phyloP scores from a whole-genome alignment of 2,797 vertebrate species.

The Tapirus indicus region DNA sequence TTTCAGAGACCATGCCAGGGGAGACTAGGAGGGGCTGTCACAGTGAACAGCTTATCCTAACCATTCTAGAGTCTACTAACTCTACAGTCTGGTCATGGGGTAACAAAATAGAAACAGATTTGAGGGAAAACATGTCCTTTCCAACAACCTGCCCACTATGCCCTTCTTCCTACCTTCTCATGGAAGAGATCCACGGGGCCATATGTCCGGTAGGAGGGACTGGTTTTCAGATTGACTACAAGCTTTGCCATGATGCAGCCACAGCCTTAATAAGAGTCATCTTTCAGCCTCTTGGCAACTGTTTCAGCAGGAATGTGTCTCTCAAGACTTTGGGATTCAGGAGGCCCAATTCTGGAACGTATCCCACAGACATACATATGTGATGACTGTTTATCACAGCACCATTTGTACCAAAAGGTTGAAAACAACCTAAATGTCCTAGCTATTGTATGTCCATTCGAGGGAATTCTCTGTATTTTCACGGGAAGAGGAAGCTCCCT shows the following conservation, averaged over 20 bases:
- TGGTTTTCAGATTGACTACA: neutral
- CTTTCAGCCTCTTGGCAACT: neutral
- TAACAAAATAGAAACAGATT: neutral
- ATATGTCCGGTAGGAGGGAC: neutral
- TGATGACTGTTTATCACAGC: neutral
- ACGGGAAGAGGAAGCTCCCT: neutral
- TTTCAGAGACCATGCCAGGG: neutral
- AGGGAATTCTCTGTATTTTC: neutral
- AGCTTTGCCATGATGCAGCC: neutral
- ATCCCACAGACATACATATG: neutral
- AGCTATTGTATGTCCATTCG: neutral
- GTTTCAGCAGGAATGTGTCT: neutral
- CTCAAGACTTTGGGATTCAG: neutral
- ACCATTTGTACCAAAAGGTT: neutral
- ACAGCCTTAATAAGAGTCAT: neutral
- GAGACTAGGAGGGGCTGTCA: neutral
- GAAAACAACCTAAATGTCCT: neutral
- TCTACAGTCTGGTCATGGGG: neutral
- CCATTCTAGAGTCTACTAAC: neutral
- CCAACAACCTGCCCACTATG: neutral
- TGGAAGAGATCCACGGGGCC: neutral
- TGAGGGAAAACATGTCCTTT: neutral
- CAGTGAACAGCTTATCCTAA: neutral
- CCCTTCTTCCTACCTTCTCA: neutral
- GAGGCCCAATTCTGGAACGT: neutral